These are phyloP conservation scores for Notamacropus eugenii DNA, from an alignment of 2,797 vertebrate species.

Conservation along the genomic window DNA sequence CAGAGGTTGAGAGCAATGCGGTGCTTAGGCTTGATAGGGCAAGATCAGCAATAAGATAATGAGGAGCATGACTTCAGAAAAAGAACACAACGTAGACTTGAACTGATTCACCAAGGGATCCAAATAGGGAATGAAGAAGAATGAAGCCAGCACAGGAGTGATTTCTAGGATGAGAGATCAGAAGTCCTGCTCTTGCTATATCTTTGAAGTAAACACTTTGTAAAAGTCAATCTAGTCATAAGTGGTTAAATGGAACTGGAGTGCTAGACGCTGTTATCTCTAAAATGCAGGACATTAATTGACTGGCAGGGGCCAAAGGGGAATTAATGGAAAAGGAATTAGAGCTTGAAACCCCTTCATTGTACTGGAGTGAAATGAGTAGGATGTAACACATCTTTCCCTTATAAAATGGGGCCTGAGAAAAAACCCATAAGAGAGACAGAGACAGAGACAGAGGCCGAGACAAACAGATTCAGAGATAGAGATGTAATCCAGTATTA, in stretches of 20 bases:
- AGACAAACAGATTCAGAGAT: no score
- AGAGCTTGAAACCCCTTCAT: neutral
- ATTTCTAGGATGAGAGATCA: neutral
- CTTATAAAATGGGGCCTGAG: neutral
- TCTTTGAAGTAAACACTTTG: neutral
- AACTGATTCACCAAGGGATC: no score
- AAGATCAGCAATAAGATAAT: no score
- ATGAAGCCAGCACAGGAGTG: neutral
- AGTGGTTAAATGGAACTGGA: no score
- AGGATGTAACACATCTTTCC: neutral
- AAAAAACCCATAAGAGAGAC: neutral
- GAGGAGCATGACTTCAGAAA: no score
- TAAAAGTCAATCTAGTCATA: neutral
- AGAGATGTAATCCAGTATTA: no score
- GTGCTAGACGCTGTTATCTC: neutral
- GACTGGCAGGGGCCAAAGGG: no score
- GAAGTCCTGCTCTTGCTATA: neutral
- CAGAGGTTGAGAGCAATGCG: no score
- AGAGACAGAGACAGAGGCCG: no score
- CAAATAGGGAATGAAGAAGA: no score
- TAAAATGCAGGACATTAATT: neutral
- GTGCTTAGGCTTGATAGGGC: no score
- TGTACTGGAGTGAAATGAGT: neutral
- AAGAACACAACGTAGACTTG: no score
- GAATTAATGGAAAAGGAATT: neutral